Percentiles rank a stretch among this genome's conserved stretches.
Evolutionary conservation across 2,797 vertebrate genomes (phyloP).

Genomic region (Hemitrygon akajei): DNA sequence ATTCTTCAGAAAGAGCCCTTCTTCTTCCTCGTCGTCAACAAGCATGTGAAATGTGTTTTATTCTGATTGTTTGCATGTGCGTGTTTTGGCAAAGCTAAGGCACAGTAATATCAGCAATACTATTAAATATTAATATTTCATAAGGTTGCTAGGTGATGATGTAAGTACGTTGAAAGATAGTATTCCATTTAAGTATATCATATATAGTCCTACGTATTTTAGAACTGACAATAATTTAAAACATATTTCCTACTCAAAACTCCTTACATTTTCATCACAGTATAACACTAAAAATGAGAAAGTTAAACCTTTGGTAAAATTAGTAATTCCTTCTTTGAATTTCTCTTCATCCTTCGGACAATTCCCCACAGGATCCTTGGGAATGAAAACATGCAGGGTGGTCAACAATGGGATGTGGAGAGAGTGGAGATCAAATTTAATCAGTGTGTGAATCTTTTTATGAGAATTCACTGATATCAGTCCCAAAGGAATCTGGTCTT

Average conservation of each 20-base stretch:
- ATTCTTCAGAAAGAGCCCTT: neutral
- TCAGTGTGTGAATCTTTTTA: neutral
- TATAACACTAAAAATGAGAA: neutral
- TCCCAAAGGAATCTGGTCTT: too few species aligned
- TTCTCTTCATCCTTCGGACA: too few species aligned
- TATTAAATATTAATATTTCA: conserved; percentile 29
- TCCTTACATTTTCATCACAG: neutral
- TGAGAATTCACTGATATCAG: neutral
- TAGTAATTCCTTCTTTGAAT: neutral
- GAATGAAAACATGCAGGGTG: neutral
- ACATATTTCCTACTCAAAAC: neutral
- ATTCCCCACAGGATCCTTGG: too few species aligned
- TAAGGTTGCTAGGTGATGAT: conserved; percentile 3
- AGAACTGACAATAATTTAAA: neutral
- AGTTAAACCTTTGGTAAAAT: neutral
- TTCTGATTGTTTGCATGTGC: neutral
- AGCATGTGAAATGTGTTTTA: neutral
- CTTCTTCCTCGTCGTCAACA: neutral
- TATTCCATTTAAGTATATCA: neutral
- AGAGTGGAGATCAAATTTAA: neutral
- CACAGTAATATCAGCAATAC: neutral
- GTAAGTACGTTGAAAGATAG: conserved; percentile 2
- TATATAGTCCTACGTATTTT: neutral
- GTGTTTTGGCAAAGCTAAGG: neutral
- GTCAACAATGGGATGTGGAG: neutral